phyloP scores from a whole-genome alignment of 2,113 vertebrate genomes.

The Eulemur macaco region DNA sequence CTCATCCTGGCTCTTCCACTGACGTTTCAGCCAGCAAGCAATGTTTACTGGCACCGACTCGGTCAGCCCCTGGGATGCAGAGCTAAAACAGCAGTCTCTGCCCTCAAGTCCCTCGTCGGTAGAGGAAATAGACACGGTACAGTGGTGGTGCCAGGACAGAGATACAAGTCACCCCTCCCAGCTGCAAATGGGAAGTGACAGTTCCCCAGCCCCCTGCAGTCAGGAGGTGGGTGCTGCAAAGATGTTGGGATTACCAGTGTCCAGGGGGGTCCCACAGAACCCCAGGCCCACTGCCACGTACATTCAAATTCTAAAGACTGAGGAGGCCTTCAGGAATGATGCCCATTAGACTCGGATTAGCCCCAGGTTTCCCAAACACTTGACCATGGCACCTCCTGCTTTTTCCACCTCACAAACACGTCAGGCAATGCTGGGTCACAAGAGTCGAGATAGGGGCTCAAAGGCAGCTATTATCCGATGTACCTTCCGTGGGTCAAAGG shows the following conservation, averaged over 20 bases:
- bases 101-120: fast-evolving
- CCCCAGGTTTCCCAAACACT: background rate
- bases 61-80: background rate
- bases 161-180: background rate
- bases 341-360: background rate
- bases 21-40: fast-evolving
- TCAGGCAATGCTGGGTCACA: background rate
- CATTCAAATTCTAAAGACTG: background rate
- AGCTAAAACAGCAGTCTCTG: background rate
- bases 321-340: background rate
- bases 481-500: too few relatives aligned
- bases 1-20: background rate
- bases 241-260: background rate
- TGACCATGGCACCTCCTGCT: background rate
- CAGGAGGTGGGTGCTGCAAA: background rate
- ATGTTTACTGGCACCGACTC: background rate
- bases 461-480: background rate
- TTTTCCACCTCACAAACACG: too few relatives aligned
- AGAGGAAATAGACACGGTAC: background rate
- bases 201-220: background rate
- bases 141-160: fast-evolving
- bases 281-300: background rate
- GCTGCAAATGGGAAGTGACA: too few relatives aligned
- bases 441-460: background rate
- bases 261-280: background rate